A percentile compares a stretch with the other conserved stretches of the same genome.
Evolutionary conservation across 2,797 vertebrate genomes (phyloP).

Genomic region (Coregonus ussuriensis): DNA sequence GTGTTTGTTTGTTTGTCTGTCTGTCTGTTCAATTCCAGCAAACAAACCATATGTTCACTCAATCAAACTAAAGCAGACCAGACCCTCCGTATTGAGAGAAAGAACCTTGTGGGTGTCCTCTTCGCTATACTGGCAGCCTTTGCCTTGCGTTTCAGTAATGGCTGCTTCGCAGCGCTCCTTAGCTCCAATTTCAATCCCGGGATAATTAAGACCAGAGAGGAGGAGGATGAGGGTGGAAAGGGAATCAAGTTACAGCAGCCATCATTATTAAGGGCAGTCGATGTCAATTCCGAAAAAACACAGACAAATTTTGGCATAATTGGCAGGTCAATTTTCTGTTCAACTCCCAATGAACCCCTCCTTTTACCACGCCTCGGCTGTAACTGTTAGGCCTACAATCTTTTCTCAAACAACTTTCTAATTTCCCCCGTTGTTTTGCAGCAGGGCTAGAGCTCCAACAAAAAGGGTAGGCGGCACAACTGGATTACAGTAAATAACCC

Average conservation of each 20-base stretch:
- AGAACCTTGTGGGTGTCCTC: background rate
- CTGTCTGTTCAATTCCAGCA: background rate
- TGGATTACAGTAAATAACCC: background rate
- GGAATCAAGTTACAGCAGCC: background rate
- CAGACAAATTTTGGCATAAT: slow-evolving; percentile 8
- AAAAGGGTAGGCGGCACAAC: background rate
- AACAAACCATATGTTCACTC: background rate
- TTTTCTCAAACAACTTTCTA: too few species aligned
- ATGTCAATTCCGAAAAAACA: slow-evolving; percentile 10
- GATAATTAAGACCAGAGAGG: background rate
- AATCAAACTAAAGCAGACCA: slow-evolving; percentile 3
- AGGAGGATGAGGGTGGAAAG: background rate
- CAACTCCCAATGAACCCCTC: slow-evolving; percentile 5
- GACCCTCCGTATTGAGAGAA: background rate
- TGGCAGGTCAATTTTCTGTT: slow-evolving; percentile 2
- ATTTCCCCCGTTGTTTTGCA: too few species aligned
- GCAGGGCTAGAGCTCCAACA: background rate
- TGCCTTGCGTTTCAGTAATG: background rate
- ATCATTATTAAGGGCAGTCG: slow-evolving; percentile 3
- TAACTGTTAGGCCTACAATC: background rate
- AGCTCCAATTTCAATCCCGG: background rate
- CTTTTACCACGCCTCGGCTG: background rate
- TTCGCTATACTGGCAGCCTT: background rate
- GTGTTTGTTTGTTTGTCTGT: background rate
- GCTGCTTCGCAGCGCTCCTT: background rate